Evolutionary conservation across 2,113 vertebrate species (phyloP).

Genomic region (Sciurus niger): DNA sequence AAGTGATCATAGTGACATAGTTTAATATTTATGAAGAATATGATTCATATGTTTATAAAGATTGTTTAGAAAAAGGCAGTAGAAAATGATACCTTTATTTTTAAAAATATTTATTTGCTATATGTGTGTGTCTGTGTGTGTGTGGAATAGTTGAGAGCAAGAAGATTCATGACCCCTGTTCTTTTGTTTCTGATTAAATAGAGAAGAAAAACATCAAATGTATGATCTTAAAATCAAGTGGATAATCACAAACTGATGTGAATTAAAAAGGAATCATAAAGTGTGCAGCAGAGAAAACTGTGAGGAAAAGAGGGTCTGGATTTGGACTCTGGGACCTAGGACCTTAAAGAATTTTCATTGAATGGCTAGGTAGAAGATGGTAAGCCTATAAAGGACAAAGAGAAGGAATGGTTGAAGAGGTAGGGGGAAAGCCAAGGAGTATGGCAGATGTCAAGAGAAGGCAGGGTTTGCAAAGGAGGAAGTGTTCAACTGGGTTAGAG

Average conservation of each 20-base stretch:
- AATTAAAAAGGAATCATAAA: neutral
- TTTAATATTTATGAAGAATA: constrained; percentile 47
- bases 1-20: constrained; percentile 13
- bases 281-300: neutral
- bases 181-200: neutral
- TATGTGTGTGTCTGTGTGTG: neutral
- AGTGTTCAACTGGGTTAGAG: neutral
- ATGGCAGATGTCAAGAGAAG: neutral
- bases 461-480: neutral
- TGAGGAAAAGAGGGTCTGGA: neutral
- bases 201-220: neutral
- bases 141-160: neutral
- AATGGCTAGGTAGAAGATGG: neutral
- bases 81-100: constrained; percentile 21
- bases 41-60: neutral
- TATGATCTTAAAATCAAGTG: neutral
- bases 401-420: neutral
- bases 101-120: neutral
- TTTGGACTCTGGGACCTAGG: neutral
- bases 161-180: neutral
- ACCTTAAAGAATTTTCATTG: constrained; percentile 7
- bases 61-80: neutral
- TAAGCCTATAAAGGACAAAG: neutral
- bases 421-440: neutral
- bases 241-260: neutral